Evolutionary conservation across 2,113 vertebrate genomes (phyloP).

Genomic region (Alectura lathami): DNA sequence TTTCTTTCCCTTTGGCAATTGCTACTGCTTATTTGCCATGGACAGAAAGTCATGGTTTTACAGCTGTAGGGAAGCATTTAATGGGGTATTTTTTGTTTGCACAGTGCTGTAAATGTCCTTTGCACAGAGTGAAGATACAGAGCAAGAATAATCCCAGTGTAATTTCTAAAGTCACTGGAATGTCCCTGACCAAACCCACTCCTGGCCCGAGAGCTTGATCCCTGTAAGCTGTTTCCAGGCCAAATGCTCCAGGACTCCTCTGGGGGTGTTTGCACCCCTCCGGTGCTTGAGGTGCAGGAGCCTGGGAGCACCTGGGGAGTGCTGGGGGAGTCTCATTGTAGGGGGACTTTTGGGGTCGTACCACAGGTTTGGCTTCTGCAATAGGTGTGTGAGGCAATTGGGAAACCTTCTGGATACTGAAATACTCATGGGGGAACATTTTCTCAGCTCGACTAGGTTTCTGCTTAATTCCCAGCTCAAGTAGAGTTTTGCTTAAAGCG

Average conservation of each 20-base stretch:
- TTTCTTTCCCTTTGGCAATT: background rate
- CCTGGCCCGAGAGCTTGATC: background rate
- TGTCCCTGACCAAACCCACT: background rate
- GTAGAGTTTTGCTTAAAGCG: background rate
- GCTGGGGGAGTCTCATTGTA: background rate
- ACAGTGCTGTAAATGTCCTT: background rate
- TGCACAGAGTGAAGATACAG: accelerated
- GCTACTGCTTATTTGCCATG: background rate
- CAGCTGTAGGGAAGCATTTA: background rate
- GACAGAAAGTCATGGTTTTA: background rate
- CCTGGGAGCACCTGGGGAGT: accelerated
- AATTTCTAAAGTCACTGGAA: background rate
- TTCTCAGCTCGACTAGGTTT: background rate
- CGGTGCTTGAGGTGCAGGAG: accelerated
- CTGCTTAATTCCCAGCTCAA: background rate
- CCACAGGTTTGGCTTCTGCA: background rate
- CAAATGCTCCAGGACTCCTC: background rate
- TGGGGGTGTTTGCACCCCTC: too few relatives aligned
- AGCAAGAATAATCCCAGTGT: background rate
- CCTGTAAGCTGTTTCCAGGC: background rate
- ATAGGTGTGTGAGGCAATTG: accelerated
- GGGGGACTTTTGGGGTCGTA: background rate
- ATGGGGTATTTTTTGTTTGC: background rate
- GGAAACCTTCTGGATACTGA: background rate
- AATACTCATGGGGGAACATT: background rate